Evolutionary conservation across 1,140 invertebrate species (phyloP).

Genomic region (Papilio machaon): DNA sequence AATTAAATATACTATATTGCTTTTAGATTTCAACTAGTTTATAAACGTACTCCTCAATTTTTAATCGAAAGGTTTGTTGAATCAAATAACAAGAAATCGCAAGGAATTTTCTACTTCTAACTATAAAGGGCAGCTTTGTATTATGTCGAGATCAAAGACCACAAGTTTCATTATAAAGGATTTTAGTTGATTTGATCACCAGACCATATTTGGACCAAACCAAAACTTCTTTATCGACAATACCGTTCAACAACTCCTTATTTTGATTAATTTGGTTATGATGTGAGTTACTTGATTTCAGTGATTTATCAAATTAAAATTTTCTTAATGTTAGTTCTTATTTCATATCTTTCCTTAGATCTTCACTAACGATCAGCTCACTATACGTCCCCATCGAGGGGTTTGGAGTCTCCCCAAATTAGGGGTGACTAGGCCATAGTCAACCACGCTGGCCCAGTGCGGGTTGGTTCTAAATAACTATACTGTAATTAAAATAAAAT

Average conservation of each 20-base stretch:
- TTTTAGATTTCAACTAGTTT: not conserved
- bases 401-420: no score
- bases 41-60: not conserved
- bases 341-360: not conserved
- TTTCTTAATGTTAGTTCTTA: not conserved
- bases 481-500: no score
- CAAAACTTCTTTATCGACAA: not conserved
- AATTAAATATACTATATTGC: constrained; percentile 3
- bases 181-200: not conserved
- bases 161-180: not conserved
- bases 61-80: not conserved
- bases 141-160: not conserved
- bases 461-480: no score
- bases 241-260: not conserved
- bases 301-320: not conserved
- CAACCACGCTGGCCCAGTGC: no score
- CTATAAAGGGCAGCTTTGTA: not conserved
- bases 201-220: not conserved
- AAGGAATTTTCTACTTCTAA: not conserved
- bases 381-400: no score
- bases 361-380: no score
- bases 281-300: not conserved
- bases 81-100: not conserved
- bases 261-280: not conserved
- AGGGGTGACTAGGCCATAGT: no score